Conservation (phyloP, 2,797 vertebrate genomes). For the Chiloscyllium punctatum region DNA sequence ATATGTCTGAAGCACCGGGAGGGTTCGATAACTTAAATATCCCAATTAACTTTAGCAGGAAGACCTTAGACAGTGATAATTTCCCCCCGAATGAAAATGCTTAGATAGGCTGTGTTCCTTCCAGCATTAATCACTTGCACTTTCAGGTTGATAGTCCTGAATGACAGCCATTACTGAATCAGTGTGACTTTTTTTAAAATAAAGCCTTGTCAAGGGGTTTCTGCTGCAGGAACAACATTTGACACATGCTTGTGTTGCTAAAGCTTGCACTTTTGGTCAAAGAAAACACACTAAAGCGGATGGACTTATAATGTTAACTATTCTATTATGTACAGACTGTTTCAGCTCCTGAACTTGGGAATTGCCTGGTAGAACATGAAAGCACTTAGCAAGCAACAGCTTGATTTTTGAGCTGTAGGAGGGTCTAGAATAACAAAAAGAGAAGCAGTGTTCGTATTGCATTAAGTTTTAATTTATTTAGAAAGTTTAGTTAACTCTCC, state of each 20-base stretch:
- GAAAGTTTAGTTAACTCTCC: neutral
- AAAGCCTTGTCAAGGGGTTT: neutral
- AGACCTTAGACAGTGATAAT: too few species aligned
- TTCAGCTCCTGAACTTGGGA: neutral
- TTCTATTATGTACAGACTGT: neutral
- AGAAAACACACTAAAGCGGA: neutral
- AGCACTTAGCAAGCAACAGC: neutral
- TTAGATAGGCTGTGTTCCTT: too few species aligned
- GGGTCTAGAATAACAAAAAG: neutral
- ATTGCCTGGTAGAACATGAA: neutral
- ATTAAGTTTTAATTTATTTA: neutral
- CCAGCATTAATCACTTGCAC: neutral
- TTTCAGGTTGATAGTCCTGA: slow-evolving; percentile 2
- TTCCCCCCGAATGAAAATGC: neutral
- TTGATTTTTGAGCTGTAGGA: neutral
- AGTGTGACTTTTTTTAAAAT: neutral
- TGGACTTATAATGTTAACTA: neutral
- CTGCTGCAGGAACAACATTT: neutral
- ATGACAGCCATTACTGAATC: neutral
- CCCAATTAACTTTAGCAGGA: too few species aligned
- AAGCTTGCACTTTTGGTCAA: neutral
- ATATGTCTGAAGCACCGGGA: too few species aligned
- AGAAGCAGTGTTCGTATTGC: too few species aligned
- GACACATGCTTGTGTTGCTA: neutral
- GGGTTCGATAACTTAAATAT: too few species aligned